phyloP scores from a whole-genome alignment of 2,888 invertebrate species.

The Melanargia galathea region DNA sequence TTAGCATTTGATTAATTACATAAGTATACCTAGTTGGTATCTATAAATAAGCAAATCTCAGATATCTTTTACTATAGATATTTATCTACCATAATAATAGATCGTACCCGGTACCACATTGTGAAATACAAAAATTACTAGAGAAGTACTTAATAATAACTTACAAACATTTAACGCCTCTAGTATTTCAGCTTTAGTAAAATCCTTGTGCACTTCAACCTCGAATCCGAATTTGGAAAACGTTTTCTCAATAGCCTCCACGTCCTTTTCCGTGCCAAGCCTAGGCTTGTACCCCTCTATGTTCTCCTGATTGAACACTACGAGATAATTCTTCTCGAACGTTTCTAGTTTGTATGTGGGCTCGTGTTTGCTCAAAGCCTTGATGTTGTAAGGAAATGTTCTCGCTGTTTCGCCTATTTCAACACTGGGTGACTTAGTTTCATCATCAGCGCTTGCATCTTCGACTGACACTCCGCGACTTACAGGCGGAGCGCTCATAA shows the following conservation, averaged over 20 bases:
- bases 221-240: constrained; percentile 61
- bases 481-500: constrained; percentile 17
- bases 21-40: too few species aligned
- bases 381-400: constrained; percentile 39
- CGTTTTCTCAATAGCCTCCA: constrained; percentile 51
- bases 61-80: too few species aligned
- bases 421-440: constrained; percentile 23
- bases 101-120: too few species aligned
- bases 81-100: too few species aligned
- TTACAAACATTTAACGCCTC: constrained; percentile 55
- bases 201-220: constrained; percentile 53
- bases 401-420: constrained; percentile 21
- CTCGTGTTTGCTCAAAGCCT: constrained; percentile 54
- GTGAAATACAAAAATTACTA: too few species aligned
- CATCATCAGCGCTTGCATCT: constrained; percentile 11
- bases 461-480: constrained; percentile 13
- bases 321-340: constrained; percentile 61
- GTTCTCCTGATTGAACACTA: constrained; percentile 65
- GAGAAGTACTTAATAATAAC: constrained; percentile 23
- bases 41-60: too few species aligned
- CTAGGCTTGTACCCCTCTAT: constrained; percentile 56
- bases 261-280: constrained; percentile 62
- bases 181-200: constrained; percentile 55
- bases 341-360: constrained; percentile 63
- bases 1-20: too few species aligned